Evolutionary conservation across 2,888 invertebrate species (phyloP).

Genomic region (Synergus itoensis): DNA sequence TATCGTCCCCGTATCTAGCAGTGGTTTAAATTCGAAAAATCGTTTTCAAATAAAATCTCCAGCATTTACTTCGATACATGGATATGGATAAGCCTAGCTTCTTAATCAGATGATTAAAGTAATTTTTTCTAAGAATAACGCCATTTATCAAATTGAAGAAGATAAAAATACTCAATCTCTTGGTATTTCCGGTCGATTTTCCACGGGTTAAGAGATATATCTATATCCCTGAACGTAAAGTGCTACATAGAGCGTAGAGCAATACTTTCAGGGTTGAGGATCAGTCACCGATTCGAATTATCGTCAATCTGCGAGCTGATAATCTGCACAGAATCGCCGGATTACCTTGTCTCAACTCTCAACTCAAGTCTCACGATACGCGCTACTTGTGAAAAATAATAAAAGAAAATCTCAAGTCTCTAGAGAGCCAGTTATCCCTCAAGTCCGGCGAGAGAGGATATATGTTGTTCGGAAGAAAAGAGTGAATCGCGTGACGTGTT

Average conservation of each 20-base stretch:
- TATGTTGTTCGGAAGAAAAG: background rate
- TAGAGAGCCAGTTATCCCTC: constrained; percentile 1
- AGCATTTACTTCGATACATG: background rate
- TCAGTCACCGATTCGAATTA: constrained; percentile 34
- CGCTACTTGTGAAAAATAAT: constrained; percentile 12
- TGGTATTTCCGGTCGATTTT: background rate
- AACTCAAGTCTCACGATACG: background rate
- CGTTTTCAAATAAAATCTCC: background rate
- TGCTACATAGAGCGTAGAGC: background rate
- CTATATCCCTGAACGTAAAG: constrained; percentile 11
- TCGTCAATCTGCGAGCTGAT: constrained; percentile 16
- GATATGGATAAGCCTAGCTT: background rate
- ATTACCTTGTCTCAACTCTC: constrained; percentile 22
- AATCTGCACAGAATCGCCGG: constrained; percentile 21
- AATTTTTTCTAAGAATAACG: background rate
- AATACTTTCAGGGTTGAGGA: constrained; percentile 18
- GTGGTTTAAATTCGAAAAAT: background rate
- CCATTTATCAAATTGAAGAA: background rate
- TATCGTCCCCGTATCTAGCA: background rate
- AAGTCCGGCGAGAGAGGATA: background rate
- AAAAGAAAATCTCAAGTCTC: constrained; percentile 26
- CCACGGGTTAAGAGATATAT: background rate
- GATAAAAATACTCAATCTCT: background rate
- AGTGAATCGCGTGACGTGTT: constrained; percentile 14
- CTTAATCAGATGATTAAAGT: background rate